Percentiles rank a stretch among this genome's conserved stretches.
These are phyloP conservation scores for Amphipoea oculea DNA, from an alignment of 2,888 invertebrate genomes.

Conservation along the genomic window DNA sequence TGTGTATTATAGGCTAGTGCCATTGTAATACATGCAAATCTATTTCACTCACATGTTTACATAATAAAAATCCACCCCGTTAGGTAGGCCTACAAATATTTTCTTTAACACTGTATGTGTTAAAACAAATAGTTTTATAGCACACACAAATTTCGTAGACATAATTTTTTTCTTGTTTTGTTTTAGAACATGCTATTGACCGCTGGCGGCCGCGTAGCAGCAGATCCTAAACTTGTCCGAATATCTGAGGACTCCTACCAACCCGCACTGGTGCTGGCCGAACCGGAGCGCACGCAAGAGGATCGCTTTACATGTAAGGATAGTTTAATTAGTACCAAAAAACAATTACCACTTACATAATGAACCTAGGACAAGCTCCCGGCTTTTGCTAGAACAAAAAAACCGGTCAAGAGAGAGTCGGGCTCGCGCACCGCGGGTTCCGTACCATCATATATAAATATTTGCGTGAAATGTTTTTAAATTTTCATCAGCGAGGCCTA, in stretches of 20 bases:
- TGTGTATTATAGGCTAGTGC: slow-evolving; percentile 10
- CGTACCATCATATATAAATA: too few species aligned
- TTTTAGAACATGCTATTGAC: slow-evolving; percentile 79
- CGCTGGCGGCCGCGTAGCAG: slow-evolving; percentile 82
- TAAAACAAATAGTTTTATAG: not conserved
- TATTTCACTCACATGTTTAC: not conserved
- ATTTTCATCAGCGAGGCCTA: too few species aligned
- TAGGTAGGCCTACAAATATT: not conserved
- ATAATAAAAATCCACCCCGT: slow-evolving; percentile 6
- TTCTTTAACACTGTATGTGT: not conserved
- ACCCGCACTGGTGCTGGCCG: slow-evolving; percentile 82
- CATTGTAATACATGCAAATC: not conserved
- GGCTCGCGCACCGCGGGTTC: too few species aligned
- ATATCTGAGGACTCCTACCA: slow-evolving; percentile 63
- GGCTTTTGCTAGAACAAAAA: too few species aligned
- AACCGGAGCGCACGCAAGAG: slow-evolving; percentile 85
- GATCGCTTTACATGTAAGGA: slow-evolving; percentile 83
- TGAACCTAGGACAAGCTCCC: not conserved
- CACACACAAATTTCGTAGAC: not conserved
- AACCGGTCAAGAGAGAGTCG: too few species aligned
- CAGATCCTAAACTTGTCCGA: slow-evolving; percentile 66
- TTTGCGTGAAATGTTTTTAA: too few species aligned
- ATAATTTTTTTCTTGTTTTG: slow-evolving; percentile 24
- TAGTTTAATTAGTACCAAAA: not conserved
- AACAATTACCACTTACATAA: not conserved